Evolutionary conservation across 2,888 invertebrate species (phyloP), one percentile per base, ranked within the genome.

Genomic region (Apamea crenata): DNA sequence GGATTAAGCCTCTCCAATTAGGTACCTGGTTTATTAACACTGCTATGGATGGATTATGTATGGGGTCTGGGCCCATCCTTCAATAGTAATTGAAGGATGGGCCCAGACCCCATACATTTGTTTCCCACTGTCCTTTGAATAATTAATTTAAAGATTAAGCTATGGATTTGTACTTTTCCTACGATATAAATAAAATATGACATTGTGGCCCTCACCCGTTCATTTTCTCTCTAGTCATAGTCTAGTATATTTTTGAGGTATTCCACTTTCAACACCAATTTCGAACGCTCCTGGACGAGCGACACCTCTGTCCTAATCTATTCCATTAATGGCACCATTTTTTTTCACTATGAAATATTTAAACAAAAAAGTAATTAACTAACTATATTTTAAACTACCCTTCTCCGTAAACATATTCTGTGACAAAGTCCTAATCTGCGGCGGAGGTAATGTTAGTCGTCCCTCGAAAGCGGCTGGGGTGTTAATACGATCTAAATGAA

Each of bases 1-100:
- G 87, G 87, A 90, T 91, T 91, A 91, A 84, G 86, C 75, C 72
- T 75, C 85, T 81, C 81, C 80, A 88, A 90, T 90, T 89, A 89
- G 77, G 85, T 82, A 68, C 59, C 63, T 77, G 63, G 50, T 80
- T 88, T 84, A 86, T 86, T 80, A 83, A 80, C 73, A 65, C 56
- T 25, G 40, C 50, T 80, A 36, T 36, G 36, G 4, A 36, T 36
- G 36, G 36, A 36, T 36, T 36, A 36, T 36, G 36, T 36, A 36
- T 36, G 36, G 36, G 5, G 36, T 36, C 36, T 36, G 36, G 5
- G 36, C 36, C 36, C 36, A 5, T 36, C 36, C 36, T 5, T 36
- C 36, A 36, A 36, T 36, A 32, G 32, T 36, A 36, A 36, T 36
- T 36, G 36, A 36, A 36, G 36, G 36, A 36, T 36, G 36, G 36